Evolutionary conservation across 92 coral and sea anemone genomes (phyloP), one percentile per base, ranked within the genome.

Genomic region (Porites divaricata): DNA sequence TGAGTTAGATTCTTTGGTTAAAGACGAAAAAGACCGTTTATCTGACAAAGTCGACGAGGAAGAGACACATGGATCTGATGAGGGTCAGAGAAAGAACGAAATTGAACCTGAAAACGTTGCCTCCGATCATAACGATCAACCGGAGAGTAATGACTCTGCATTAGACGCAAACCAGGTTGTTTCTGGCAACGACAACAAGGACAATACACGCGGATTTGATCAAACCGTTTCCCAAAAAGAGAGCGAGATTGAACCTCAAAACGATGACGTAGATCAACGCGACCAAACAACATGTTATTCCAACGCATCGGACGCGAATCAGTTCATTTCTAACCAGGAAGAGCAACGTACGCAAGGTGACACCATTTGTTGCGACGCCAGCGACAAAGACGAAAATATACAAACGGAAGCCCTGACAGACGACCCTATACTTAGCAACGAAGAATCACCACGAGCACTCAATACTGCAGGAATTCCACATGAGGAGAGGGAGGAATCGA

Each of bases 401-500:
- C n/a, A 53, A 11, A 25, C 1, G 4, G 67, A 61, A 26, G 20
- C 25, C 13, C 9, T 61, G 28, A 13, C 52, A 28, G 63, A 20
- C 21, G 81, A 76, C 14, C 17, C 22, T 61, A 11, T 7, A 6
- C 9, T 26, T 68, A 83, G 23, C 72, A 21, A 20, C 23, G 80
- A 75, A 22, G 85, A 70, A 70, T 11, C 56, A 48, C 22, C 77
- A 26, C 49, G 17, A 49, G 15, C 67, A 82, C 14, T 6, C 10
- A 67, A 14, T 5, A 59, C 23, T 17, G 21, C 16, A 62, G 16
- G 45, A 57, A 9, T 11, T 10, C 15, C 63, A 16, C 11, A 26
- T 26, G 72, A 73, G 51, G 16, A 21, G 51, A 51, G 0, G 21
- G 41, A 6, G 45, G 72, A 19, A 15, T 72, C 48, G 52, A 26